phyloP scores from a whole-genome alignment of 2,113 vertebrate genomes.

The Hemiscyllium ocellatum region DNA sequence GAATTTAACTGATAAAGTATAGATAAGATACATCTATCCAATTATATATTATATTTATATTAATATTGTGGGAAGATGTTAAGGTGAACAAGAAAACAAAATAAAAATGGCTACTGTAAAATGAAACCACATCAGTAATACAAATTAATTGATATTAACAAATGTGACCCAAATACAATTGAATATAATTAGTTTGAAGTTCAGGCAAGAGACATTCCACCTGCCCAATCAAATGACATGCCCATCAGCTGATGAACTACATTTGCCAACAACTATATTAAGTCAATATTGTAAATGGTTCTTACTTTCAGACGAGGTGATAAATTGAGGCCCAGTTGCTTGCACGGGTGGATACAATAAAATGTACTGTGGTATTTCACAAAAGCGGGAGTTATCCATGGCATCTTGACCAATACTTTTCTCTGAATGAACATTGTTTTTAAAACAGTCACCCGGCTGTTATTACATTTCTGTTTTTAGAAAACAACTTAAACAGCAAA shows the following conservation, averaged over 20 bases:
- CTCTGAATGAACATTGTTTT: not conserved
- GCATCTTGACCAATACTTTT: not conserved
- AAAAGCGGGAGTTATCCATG: not conserved
- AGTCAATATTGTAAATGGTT: not conserved
- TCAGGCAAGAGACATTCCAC: not conserved
- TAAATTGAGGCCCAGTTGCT: not conserved
- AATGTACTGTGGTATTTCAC: not conserved
- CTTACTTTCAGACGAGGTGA: not conserved
- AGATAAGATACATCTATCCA: no score
- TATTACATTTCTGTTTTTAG: not conserved
- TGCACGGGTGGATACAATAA: not conserved
- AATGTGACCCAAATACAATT: not conserved
- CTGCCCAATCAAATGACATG: not conserved
- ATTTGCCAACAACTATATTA: not conserved
- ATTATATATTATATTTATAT: no score
- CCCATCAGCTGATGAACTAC: not conserved
- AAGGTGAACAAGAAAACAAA: not conserved
- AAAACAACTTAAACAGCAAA: no score
- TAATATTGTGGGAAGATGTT: no score
- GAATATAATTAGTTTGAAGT: not conserved
- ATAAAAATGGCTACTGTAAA: not conserved
- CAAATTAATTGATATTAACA: not conserved
- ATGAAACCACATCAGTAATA: not conserved
- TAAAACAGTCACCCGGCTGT: not conserved
- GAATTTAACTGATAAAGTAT: no score